Evolutionary conservation across 2,888 invertebrate genomes (phyloP), one percentile per base, ranked within the genome.

Genomic region (Eustalomyia histrio): DNA sequence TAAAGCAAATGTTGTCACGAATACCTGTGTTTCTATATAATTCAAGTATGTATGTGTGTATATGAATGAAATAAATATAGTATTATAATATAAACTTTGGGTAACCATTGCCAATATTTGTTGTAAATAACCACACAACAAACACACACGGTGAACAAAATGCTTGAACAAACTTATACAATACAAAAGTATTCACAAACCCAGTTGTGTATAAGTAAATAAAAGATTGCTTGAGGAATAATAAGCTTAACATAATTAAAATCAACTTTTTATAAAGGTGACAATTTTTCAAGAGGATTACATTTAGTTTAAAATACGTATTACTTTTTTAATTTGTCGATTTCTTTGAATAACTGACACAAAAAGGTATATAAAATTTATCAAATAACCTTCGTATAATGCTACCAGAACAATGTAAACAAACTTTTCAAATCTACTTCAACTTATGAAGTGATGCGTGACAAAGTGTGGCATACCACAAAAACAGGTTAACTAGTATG

Each of bases 371-470:
- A 29, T 29, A 29, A 2, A 29, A 29, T 29, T 29, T 29, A 6
- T 29, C 29, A 29, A 29, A 29, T 29, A 29, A 29, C 29, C 29
- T 29, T 29, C 29, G 29, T 29, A 29, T 7, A 21, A 4, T 21
- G 12, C 47, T 18, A 29, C 43, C 52, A 58, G 52, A 69, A 58
- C 17, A 60, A 65, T 58, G 17, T 33, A 53, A 43, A 60, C 43
- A 75, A 80, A 80, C 75, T 71, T 80, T 80, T 74, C 71, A 65
- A 60, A 79, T 79, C 47, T 53, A 75, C 75, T 80, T 75, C 35
- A 79, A 65, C 60, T 69, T 65, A 65, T 65, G 79, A 75, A 80
- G 65, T 80, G 75, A 80, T 65, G 75, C 69, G 71, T 75, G 75
- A 71, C 75, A 74, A 71, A 65, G 47, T 69, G 74, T 53, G 69